Evolutionary conservation across 2,797 vertebrate genomes (phyloP), one percentile per base, ranked within the genome.

Genomic region (Tenualosa ilisha): DNA sequence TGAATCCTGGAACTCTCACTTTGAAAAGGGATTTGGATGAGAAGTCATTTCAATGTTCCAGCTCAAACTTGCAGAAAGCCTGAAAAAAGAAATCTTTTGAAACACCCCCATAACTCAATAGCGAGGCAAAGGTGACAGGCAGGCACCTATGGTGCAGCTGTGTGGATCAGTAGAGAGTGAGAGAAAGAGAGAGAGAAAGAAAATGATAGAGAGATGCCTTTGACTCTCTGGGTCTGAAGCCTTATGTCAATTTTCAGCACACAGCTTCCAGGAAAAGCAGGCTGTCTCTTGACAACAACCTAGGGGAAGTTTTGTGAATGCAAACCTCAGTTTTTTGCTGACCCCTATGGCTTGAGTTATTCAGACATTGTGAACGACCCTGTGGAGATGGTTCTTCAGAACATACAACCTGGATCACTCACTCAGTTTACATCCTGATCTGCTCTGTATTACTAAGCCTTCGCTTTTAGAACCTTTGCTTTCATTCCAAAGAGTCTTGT

Each of bases 111-210:
- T 82, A 83, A 61, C 84, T 86, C 26, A 88, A 59, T 86, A 90
- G 89, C 81, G 88, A 89, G 83, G 83, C 84, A 50, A 79, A 83
- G 88, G 83, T 89, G 88, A 93, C 92, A 89, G 87, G 17, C 7
- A 65, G 82, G 83, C 88, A 90, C 89, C 91, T 87, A 89, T 92
- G 88, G 89, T 86, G 65, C 82, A 87, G 0, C 37, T 43, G 46
- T 81, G 37, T 53, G 82, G 84, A 82, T 85, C 86, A 85, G 37
- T 6, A 20, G 68, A 40, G 37, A 68, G 65, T 12, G 63, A 20
- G n/a, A 61, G 54, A 56, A 9, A 56, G 54, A 56, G 54, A 56
- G 54, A 56, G 54, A 61, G 59, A 61, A 15, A 61, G 59, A 61
- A 15, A 61, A 49, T 4, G 7, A 15, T 1, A 15, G 20, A 51